These are phyloP conservation scores for Heteromormyrus szaboi DNA, from an alignment of 2,797 vertebrate species.

Conservation along the genomic window DNA sequence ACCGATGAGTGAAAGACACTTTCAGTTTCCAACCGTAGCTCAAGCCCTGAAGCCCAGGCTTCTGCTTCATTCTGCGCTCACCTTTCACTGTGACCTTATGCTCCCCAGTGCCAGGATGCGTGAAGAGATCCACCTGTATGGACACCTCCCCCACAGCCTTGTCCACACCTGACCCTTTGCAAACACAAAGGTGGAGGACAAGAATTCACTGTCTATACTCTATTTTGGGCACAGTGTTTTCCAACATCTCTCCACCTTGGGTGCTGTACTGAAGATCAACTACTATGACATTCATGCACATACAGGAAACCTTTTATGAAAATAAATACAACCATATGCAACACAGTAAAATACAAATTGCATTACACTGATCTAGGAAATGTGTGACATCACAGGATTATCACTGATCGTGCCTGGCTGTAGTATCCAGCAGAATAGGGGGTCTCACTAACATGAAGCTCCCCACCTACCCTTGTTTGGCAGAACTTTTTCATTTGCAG, in stretches of 20 bases:
- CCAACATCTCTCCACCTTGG: not conserved
- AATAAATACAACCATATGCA: not conserved
- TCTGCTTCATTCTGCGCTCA: constrained; percentile 38
- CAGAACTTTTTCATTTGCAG: constrained; percentile 85
- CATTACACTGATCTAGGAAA: not conserved
- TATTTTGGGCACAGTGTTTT: not conserved
- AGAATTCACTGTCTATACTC: not conserved
- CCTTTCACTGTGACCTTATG: constrained; percentile 94
- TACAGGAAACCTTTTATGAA: not conserved
- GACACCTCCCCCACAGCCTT: constrained; percentile 90
- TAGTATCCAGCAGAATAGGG: not conserved
- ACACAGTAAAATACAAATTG: not conserved
- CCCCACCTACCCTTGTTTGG: constrained; percentile 87
- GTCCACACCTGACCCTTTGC: constrained; percentile 77
- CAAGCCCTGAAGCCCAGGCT: not conserved
- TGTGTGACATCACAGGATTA: not conserved
- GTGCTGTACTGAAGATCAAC: not conserved
- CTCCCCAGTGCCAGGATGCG: constrained; percentile 84
- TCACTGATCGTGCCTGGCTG: not conserved
- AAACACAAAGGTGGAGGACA: constrained; percentile 14
- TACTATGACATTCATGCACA: not conserved
- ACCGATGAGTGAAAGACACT: not conserved
- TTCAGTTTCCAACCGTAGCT: not conserved
- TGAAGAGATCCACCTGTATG: constrained; percentile 88
- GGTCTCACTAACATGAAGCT: constrained; percentile 20